These are phyloP conservation scores for Calosoma granatense DNA, from an alignment of 1,140 invertebrate species.

Conservation along the genomic window DNA sequence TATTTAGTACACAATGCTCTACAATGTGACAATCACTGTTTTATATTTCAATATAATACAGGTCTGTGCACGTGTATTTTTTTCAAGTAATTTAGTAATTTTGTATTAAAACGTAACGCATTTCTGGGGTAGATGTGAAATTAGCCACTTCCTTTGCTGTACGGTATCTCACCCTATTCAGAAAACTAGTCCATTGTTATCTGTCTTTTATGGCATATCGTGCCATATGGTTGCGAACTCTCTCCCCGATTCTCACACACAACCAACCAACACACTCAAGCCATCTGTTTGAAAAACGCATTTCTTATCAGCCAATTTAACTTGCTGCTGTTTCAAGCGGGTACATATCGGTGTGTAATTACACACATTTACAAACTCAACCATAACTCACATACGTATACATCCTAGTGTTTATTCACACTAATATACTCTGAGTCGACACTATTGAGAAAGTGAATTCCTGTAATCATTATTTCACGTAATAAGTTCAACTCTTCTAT, in stretches of 20 bases:
- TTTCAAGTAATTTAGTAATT: neutral
- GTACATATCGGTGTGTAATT: too few relatives aligned
- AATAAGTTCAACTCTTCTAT: neutral
- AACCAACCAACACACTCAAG: neutral
- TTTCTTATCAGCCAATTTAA: neutral
- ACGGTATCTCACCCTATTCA: slow-evolving; percentile 6
- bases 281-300: slow-evolving; percentile 6
- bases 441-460: too few relatives aligned
- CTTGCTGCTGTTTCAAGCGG: too few relatives aligned
- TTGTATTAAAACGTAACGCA: neutral
- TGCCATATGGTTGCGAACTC: slow-evolving; percentile 3
- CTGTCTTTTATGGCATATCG: slow-evolving; percentile 2
- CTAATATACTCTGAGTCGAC: too few relatives aligned
- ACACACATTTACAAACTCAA: too few relatives aligned
- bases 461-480: slow-evolving; percentile 4
- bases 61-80: neutral
- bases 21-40: too few relatives aligned
- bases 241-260: neutral
- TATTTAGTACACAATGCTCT: too few relatives aligned
- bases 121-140: neutral
- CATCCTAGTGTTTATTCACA: too few relatives aligned
- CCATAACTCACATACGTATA: too few relatives aligned
- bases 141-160: neutral
- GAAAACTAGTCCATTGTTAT: slow-evolving; percentile 5
- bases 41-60: too few relatives aligned